phyloP scores from a whole-genome alignment of 2,888 invertebrate species.

The Hypena proboscidalis region DNA sequence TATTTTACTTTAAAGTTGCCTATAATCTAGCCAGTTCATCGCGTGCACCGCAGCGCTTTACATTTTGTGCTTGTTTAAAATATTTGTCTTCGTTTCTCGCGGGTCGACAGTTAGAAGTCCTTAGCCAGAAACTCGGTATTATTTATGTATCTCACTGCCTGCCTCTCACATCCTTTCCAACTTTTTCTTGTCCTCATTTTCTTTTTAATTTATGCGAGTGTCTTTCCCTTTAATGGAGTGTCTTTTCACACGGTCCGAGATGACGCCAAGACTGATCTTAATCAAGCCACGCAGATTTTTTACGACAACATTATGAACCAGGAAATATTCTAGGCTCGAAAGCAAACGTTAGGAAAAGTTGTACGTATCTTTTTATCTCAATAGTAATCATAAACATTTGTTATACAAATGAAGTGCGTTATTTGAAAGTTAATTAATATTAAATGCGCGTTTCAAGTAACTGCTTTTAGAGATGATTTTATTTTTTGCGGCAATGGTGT shows the following conservation, averaged over 20 bases:
- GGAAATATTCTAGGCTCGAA: slow-evolving; percentile 55
- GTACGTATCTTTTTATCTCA: slow-evolving; percentile 42
- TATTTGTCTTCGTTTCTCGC: slow-evolving; percentile 36
- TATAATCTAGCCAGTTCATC: slow-evolving; percentile 37
- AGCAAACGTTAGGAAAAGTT: slow-evolving; percentile 36
- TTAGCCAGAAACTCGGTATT: slow-evolving; percentile 47
- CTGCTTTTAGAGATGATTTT: slow-evolving; percentile 24
- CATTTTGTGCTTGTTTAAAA: slow-evolving; percentile 38
- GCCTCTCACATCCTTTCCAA: slow-evolving; percentile 38
- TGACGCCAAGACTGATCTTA: slow-evolving; percentile 54
- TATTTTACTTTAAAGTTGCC: slow-evolving; percentile 25
- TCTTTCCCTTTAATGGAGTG: slow-evolving; percentile 61
- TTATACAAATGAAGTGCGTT: slow-evolving; percentile 32
- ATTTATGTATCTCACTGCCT: slow-evolving; percentile 38
- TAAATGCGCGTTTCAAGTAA: slow-evolving; percentile 28
- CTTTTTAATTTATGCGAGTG: slow-evolving; percentile 50
- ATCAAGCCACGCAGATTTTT: slow-evolving; percentile 64
- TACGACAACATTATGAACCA: slow-evolving; percentile 59
- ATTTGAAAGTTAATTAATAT: slow-evolving; percentile 35
- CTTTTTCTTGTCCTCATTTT: slow-evolving; percentile 37
- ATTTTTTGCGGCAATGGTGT: slow-evolving; percentile 39
- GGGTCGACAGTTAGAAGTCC: slow-evolving; percentile 41
- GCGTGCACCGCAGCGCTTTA: slow-evolving; percentile 30
- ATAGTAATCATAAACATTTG: slow-evolving; percentile 39
- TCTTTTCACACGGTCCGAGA: slow-evolving; percentile 68